These are phyloP conservation scores for Pachyrhynchus sulphureomaculatus DNA, from an alignment of 1,140 invertebrate genomes.

Conservation along the genomic window DNA sequence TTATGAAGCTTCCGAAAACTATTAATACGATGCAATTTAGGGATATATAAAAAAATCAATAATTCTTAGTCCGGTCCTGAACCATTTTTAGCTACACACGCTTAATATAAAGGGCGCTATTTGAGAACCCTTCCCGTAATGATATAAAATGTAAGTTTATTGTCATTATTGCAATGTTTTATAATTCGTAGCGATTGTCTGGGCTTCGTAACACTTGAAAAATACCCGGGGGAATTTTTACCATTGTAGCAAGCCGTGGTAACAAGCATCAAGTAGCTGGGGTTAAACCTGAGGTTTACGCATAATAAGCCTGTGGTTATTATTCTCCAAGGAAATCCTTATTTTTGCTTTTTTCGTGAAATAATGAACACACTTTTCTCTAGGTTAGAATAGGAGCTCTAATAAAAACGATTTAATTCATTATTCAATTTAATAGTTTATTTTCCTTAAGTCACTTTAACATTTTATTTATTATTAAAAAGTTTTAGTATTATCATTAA, in stretches of 20 bases:
- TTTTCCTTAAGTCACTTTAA: too few species aligned
- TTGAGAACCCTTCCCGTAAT: constrained; percentile 27
- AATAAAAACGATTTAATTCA: too few species aligned
- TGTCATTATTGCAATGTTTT: constrained; percentile 35
- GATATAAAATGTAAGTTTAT: constrained; percentile 34
- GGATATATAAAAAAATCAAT: too few species aligned
- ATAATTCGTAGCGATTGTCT: constrained; percentile 34
- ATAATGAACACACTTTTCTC: constrained; percentile 10
- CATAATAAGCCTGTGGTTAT: constrained; percentile 30
- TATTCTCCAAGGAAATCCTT: constrained; percentile 14
- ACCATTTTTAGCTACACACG: not conserved
- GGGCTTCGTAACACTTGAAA: constrained; percentile 27
- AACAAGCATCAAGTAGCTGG: constrained; percentile 34
- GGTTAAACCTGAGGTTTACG: constrained; percentile 31
- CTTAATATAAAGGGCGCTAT: constrained; percentile 16
- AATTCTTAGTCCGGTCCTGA: not conserved
- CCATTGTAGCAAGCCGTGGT: constrained; percentile 7
- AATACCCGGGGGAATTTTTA: constrained; percentile 34
- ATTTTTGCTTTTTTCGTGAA: not conserved
- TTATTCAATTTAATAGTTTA: too few species aligned
- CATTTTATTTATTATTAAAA: too few species aligned
- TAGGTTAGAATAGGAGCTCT: too few species aligned
- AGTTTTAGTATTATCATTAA: too few species aligned
- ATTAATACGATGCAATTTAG: too few species aligned
- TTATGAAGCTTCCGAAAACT: too few species aligned